Evolutionary conservation across 1,140 invertebrate genomes (phyloP).

Genomic region (Orussus abietinus): DNA sequence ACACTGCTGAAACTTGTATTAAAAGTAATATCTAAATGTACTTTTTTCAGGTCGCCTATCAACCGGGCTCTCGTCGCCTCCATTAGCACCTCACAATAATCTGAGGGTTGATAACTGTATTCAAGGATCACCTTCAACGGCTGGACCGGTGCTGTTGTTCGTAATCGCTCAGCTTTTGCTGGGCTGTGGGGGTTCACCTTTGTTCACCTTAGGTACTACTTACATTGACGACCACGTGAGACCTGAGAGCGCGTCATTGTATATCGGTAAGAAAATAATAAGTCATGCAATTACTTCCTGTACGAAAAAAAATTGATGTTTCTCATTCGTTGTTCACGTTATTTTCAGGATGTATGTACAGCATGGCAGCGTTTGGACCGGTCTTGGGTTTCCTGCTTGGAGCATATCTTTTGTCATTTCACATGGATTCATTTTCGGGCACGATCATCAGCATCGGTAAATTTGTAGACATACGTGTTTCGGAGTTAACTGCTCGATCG

Average conservation of each 20-base stretch:
- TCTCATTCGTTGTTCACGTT: slow-evolving; percentile 15
- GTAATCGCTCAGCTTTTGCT: slow-evolving; percentile 83
- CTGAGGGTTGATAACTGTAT: slow-evolving; percentile 77
- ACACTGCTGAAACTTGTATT: too few relatives aligned
- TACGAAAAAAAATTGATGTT: background rate
- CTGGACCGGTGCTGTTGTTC: slow-evolving; percentile 78
- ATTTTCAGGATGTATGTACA: slow-evolving; percentile 80
- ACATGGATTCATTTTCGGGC: slow-evolving; percentile 78
- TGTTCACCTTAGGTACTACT: slow-evolving; percentile 84
- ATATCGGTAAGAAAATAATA: slow-evolving; percentile 66
- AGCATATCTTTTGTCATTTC: slow-evolving; percentile 84
- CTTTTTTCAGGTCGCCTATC: slow-evolving; percentile 55
- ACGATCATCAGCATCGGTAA: slow-evolving; percentile 70
- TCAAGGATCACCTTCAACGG: slow-evolving; percentile 73
- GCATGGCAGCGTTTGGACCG: slow-evolving; percentile 90
- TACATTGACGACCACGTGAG: slow-evolving; percentile 87
- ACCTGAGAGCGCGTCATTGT: slow-evolving; percentile 76
- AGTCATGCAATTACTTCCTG: slow-evolving; percentile 16
- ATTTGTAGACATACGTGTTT: slow-evolving; percentile 10
- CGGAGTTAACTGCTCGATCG: too few relatives aligned
- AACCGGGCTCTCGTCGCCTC: slow-evolving; percentile 63
- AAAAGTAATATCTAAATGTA: too few relatives aligned
- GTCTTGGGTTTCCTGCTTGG: slow-evolving; percentile 87
- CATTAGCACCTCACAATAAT: slow-evolving; percentile 71
- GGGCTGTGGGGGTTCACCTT: slow-evolving; percentile 83